These are phyloP conservation scores for Turdus rufiventris DNA, from an alignment of 2,113 vertebrate genomes.

Conservation along the genomic window DNA sequence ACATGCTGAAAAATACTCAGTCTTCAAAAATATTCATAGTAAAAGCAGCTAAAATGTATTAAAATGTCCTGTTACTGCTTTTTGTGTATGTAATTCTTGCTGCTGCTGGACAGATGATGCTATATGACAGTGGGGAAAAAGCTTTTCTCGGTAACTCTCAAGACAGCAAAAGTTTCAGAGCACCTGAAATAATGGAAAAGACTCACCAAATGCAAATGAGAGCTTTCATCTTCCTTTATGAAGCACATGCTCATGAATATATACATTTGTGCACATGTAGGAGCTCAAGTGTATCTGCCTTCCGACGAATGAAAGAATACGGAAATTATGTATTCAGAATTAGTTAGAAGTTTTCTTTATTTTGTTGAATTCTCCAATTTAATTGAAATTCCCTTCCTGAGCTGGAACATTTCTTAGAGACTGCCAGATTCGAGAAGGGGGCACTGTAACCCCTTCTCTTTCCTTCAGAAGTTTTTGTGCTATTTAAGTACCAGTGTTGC, in stretches of 20 bases:
- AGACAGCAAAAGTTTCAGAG: not conserved
- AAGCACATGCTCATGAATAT: slow-evolving; percentile 56
- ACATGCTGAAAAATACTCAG: not conserved
- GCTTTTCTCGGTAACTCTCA: not conserved
- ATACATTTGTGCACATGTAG: slow-evolving; percentile 31
- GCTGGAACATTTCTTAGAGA: not conserved
- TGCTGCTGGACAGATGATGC: not conserved
- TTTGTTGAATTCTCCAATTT: not conserved
- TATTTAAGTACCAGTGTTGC: not conserved
- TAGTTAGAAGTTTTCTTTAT: not conserved
- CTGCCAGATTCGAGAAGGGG: not conserved
- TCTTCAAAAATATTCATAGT: not conserved
- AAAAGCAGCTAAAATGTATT: not conserved
- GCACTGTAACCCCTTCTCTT: not conserved
- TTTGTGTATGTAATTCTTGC: not conserved
- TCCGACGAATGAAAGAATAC: slow-evolving; percentile 7
- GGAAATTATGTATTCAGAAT: slow-evolving; percentile 13
- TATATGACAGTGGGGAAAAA: not conserved
- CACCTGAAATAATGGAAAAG: slow-evolving; percentile 24
- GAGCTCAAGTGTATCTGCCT: slow-evolving; percentile 11
- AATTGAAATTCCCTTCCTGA: slow-evolving; percentile 30
- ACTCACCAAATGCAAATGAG: slow-evolving; percentile 9
- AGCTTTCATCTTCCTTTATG: slow-evolving; percentile 47
- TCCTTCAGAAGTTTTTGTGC: not conserved
- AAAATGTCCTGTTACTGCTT: not conserved